A percentile compares a stretch with the other conserved stretches of the same genome.
phyloP scores from a whole-genome alignment of 2,888 invertebrate species.

The Conomelus anceps region DNA sequence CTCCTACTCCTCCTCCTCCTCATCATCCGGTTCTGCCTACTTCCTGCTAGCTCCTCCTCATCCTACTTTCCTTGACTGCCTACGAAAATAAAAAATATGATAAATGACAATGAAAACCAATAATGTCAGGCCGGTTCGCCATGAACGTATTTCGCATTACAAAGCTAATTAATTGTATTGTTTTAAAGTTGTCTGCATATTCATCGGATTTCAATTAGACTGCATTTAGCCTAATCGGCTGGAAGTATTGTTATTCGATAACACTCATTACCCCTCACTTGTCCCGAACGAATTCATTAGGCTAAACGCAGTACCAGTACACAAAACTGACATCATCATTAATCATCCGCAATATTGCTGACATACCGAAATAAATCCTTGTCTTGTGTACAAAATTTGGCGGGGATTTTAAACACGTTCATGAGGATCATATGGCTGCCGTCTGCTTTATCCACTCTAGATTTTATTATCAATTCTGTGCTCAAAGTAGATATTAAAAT shows the following conservation, averaged over 20 bases:
- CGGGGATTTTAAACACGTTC: background rate
- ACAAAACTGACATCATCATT: background rate
- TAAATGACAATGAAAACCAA: slow-evolving; percentile 15
- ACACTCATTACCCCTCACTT: background rate
- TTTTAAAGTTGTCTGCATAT: too few species aligned
- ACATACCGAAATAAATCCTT: background rate
- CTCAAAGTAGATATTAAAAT: too few species aligned
- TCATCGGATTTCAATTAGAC: background rate
- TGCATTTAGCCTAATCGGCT: background rate
- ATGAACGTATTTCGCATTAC: slow-evolving; percentile 3
- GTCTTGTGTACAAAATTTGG: background rate
- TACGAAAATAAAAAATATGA: slow-evolving; percentile 1
- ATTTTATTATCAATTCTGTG: too few species aligned
- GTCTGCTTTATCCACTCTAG: too few species aligned
- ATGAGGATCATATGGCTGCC: background rate
- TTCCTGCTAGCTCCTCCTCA: too few species aligned
- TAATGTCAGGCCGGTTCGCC: background rate
- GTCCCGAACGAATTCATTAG: background rate
- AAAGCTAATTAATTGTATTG: slow-evolving; percentile 3
- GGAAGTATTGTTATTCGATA: background rate
- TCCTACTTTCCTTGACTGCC: background rate
- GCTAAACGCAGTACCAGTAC: background rate
- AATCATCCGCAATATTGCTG: background rate
- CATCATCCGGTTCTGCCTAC: too few species aligned
- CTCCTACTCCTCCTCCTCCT: background rate